Evolutionary conservation across 2,888 invertebrate species (phyloP), one percentile per base, ranked within the genome.

Genomic region (Sminthurinus aureus): DNA sequence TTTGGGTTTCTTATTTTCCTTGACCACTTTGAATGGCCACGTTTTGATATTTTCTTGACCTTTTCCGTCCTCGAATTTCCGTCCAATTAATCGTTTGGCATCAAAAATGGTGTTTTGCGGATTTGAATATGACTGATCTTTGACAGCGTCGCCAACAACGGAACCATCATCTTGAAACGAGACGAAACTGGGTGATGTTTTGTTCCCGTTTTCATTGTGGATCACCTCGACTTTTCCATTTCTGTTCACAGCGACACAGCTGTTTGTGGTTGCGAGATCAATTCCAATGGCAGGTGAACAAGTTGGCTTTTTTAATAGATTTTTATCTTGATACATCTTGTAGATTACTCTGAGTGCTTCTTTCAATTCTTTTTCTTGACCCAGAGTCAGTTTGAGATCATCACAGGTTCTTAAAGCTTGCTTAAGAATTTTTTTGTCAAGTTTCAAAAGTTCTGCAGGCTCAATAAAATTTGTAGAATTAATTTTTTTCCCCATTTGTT

Each of bases 1-100:
- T 91, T 9, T 90, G 89, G 69, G 89, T 6, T 22, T 6, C 2
- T 24, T 20, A n/a, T 69, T 90, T 58, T 91, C 91, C 67, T 89
- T 91, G 24, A 91, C 89, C 3, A 79, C 78, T 66, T 64, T 3
- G 38, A 79, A 79, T 3, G 78, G 78, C 78, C 78, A 79, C 6
- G 18, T 20, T 4, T 12, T 22, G 24, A 66, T 66, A 24, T 79
- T 38, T 12, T 64, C 20, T n/a, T 66, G 66, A 24, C 64, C 26
- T 0, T 92, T 91, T 0, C 89, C 89, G 26, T 79, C 78, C 4
- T 9, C 9, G 18, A 66, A 79, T 79, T 26, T 3, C 2, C 78
- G 52, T 6, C 78, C 78, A 18, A 79, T 79, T 3, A 79, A 66
- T 66, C 66, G 15, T 24, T n/a, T n/a, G n/a, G n/a, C n/a, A n/a